phyloP scores from a whole-genome alignment of 1,140 invertebrate species.

The Drosophila seguyi region DNA sequence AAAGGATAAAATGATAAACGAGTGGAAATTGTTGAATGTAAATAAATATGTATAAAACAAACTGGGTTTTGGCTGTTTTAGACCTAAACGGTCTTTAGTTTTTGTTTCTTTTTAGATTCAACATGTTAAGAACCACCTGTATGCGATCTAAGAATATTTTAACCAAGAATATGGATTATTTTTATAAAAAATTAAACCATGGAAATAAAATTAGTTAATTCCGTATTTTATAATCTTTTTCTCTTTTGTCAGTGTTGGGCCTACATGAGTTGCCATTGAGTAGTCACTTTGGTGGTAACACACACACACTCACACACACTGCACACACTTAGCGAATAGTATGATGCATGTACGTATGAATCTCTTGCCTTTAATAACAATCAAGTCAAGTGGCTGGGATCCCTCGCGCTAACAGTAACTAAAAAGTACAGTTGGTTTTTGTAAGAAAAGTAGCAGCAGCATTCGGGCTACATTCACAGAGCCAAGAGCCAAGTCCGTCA shows the following conservation, averaged over 20 bases:
- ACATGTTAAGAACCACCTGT: not conserved
- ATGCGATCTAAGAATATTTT: not conserved
- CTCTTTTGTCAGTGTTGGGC: not conserved
- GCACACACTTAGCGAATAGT: not conserved
- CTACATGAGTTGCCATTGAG: slow-evolving; percentile 12
- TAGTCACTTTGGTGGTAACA: slow-evolving; percentile 16
- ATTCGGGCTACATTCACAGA: slow-evolving; percentile 18
- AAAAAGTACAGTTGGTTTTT: slow-evolving; percentile 81
- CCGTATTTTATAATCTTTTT: not conserved
- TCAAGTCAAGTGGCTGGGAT: slow-evolving; percentile 74
- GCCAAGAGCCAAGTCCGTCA: slow-evolving; percentile 57
- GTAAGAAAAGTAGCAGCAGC: slow-evolving; percentile 69
- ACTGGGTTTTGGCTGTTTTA: not conserved
- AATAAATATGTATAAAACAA: not conserved
- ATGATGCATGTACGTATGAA: slow-evolving; percentile 21
- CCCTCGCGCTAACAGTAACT: slow-evolving; percentile 68
- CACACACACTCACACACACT: slow-evolving; percentile 2
- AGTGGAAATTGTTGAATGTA: not conserved
- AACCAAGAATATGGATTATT: not conserved
- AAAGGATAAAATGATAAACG: not conserved
- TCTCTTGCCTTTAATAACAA: slow-evolving; percentile 68
- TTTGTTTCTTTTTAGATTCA: not conserved
- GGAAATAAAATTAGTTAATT: no score
- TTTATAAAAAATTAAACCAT: not conserved
- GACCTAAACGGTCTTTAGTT: no score